These are phyloP conservation scores for Athripsodes cinereus DNA, from an alignment of 2,888 invertebrate species.

Conservation along the genomic window DNA sequence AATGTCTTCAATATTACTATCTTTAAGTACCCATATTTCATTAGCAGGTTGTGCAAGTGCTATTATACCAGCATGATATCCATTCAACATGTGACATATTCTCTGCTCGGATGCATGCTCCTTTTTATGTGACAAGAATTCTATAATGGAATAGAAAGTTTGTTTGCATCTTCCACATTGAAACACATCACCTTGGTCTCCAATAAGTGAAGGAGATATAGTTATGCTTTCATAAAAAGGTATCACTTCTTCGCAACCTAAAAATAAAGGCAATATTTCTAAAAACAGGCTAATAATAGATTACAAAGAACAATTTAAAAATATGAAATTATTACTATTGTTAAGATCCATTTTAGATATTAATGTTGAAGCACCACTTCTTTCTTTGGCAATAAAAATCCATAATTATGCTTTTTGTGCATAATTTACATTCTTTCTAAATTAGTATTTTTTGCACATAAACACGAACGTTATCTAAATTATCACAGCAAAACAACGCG, in stretches of 20 bases:
- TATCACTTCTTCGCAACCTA: constrained; percentile 3
- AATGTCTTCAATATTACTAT: background rate
- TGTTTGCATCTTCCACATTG: constrained; percentile 65
- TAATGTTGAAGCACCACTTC: no score
- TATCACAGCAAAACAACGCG: no score
- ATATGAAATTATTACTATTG: no score
- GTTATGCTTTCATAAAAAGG: background rate
- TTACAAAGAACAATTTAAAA: no score
- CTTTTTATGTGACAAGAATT: constrained; percentile 58
- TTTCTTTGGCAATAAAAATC: no score
- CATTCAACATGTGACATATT: constrained; percentile 3
- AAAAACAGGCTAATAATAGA: no score
- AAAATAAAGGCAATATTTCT: background rate
- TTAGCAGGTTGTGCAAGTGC: constrained; percentile 15
- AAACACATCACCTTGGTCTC: constrained; percentile 61
- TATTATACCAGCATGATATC: constrained; percentile 5
- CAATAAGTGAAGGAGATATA: constrained; percentile 11
- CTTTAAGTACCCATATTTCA: constrained; percentile 22
- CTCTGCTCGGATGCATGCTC: constrained; percentile 32
- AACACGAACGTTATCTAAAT: no score
- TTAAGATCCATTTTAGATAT: no score
- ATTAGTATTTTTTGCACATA: no score
- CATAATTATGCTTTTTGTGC: no score
- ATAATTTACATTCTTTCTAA: no score
- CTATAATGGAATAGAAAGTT: constrained; percentile 53